Percentiles rank a stretch among this genome's conserved stretches.
These are phyloP conservation scores for Halisarca cf. caerulea DNA, from an alignment of 37 sponge, comb jelly and placozoan genomes.

Conservation along the genomic window DNA sequence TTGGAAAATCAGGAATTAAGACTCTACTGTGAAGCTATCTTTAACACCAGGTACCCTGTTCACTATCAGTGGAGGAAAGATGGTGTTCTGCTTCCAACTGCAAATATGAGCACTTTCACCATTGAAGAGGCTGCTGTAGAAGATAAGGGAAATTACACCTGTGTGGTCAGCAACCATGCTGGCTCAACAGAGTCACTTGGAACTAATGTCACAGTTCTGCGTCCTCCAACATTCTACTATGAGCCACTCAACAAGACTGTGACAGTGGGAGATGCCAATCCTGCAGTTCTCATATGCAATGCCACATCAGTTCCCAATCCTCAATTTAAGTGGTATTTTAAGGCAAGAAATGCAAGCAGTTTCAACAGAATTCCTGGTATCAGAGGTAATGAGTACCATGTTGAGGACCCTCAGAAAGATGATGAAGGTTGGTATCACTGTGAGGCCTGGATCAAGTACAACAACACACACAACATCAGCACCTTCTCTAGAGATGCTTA, in stretches of 20 bases:
- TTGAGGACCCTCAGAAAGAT: background rate
- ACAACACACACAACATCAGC: background rate
- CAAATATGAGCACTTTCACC: background rate
- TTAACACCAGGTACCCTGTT: background rate
- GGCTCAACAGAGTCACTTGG: background rate
- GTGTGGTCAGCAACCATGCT: constrained; percentile 5
- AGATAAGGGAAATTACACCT: background rate
- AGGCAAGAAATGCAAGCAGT: background rate
- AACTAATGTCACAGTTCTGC: background rate
- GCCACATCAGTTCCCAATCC: constrained; percentile 2
- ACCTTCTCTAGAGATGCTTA: background rate
- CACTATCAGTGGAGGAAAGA: constrained; percentile 11
- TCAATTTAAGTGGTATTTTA: background rate
- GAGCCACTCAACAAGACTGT: background rate
- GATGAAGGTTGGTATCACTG: background rate
- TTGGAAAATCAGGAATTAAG: background rate
- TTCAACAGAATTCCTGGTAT: background rate
- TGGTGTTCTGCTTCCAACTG: background rate
- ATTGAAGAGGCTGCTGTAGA: background rate
- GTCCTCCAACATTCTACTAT: background rate
- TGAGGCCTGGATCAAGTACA: background rate
- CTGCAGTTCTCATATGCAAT: background rate
- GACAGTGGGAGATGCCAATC: background rate
- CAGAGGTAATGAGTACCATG: background rate
- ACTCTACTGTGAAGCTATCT: background rate